These are phyloP conservation scores for Drosophila mercatorum DNA, from an alignment of 2,888 invertebrate species.

Conservation along the genomic window DNA sequence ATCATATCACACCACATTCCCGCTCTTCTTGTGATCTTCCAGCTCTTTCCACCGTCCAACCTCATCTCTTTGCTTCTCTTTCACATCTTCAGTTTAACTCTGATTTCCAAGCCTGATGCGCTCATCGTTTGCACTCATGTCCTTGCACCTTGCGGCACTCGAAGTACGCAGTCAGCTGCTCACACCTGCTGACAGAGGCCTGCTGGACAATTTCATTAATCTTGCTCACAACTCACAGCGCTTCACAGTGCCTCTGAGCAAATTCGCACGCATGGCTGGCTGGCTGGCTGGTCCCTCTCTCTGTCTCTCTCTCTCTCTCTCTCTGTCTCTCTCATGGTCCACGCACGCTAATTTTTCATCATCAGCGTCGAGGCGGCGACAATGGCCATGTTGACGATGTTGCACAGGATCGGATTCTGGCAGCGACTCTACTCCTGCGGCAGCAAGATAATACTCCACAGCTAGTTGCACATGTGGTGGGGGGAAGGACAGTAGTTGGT, in stretches of 20 bases:
- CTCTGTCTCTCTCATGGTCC: conserved; percentile 18
- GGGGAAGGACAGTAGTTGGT: no score
- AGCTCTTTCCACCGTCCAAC: no score
- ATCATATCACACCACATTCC: no score
- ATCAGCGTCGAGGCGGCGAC: conserved; percentile 64
- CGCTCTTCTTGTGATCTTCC: no score
- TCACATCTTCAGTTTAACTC: not conserved
- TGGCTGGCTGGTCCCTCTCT: not conserved
- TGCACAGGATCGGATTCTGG: conserved; percentile 47
- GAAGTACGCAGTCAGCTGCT: conserved; percentile 14
- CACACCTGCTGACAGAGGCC: conserved; percentile 38
- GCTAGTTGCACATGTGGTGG: conserved; percentile 19
- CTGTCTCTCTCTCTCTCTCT: no score
- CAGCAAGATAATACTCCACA: conserved; percentile 26
- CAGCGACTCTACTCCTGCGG: conserved; percentile 23
- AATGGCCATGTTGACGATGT: conserved; percentile 63
- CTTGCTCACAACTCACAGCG: conserved; percentile 60
- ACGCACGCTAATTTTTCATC: conserved; percentile 77
- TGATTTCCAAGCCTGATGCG: not conserved
- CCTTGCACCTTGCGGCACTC: conserved; percentile 17
- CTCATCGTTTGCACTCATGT: not conserved
- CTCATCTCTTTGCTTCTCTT: no score
- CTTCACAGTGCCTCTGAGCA: conserved; percentile 15
- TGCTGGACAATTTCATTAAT: conserved; percentile 66
- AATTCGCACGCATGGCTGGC: conserved; percentile 54